phyloP scores from a whole-genome alignment of 2,113 vertebrate species.

The Gracilinanus agilis region DNA sequence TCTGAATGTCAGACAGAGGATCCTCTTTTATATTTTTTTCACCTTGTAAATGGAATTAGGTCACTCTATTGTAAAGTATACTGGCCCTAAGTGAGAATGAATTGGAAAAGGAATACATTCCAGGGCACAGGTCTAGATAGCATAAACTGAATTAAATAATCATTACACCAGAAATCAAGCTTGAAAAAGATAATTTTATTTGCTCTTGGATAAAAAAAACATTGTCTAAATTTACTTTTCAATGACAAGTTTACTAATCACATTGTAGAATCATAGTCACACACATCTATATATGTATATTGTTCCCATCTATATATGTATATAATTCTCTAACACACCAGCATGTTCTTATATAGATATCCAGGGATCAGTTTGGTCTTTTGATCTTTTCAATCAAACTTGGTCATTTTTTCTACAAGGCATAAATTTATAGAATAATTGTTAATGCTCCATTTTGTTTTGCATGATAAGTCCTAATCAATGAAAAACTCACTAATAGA shows the following conservation, averaged over 20 bases:
- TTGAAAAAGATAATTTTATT: background rate
- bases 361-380: accelerated
- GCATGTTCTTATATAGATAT: background rate
- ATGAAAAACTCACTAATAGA: background rate
- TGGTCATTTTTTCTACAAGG: background rate
- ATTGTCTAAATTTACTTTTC: background rate
- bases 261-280: background rate
- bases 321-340: background rate
- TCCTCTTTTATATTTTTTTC: background rate
- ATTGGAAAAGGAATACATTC: background rate
- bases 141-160: background rate
- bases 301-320: background rate
- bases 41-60: background rate
- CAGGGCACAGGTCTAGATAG: background rate
- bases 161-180: background rate
- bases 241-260: background rate
- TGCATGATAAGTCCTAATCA: background rate
- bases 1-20: background rate
- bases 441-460: background rate
- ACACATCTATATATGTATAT: background rate
- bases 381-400: background rate
- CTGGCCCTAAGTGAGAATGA: background rate
- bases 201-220: background rate
- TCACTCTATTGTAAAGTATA: background rate
- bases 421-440: background rate